Evolutionary conservation across 2,113 vertebrate species (phyloP).

Genomic region (Corynorhinus townsendii): DNA sequence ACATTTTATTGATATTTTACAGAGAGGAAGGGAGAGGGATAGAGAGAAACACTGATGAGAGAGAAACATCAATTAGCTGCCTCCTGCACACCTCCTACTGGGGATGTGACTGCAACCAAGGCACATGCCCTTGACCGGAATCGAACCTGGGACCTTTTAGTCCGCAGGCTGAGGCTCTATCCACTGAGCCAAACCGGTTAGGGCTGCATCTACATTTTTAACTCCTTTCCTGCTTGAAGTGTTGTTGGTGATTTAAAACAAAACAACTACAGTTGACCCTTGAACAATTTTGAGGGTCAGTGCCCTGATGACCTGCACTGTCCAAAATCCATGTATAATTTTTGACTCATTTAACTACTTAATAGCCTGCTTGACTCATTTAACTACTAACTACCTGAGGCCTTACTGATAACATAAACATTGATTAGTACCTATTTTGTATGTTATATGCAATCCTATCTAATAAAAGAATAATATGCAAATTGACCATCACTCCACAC

Average conservation of each 20-base stretch:
- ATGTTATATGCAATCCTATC: not conserved
- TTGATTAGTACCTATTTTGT: not conserved
- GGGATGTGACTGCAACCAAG: too few relatives aligned
- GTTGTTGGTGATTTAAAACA: not conserved
- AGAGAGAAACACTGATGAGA: too few relatives aligned
- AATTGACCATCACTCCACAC: too few relatives aligned
- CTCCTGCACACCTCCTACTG: too few relatives aligned
- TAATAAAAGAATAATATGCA: too few relatives aligned
- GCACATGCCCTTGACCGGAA: too few relatives aligned
- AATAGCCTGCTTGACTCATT: not conserved
- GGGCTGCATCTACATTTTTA: not conserved
- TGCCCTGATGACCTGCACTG: not conserved
- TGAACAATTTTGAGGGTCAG: not conserved
- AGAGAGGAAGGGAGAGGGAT: too few relatives aligned
- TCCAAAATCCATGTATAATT: not conserved
- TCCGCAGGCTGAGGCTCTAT: too few relatives aligned
- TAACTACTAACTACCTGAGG: not conserved
- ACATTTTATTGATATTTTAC: too few relatives aligned
- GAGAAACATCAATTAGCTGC: too few relatives aligned
- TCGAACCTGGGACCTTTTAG: too few relatives aligned
- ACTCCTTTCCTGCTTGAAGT: slow-evolving; percentile 19
- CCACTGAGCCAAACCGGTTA: too few relatives aligned
- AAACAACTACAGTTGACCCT: not conserved
- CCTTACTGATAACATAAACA: not conserved
- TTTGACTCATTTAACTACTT: not conserved